Conservation (phyloP, 2,888 invertebrate species). For the Opisthograptis luteolata region DNA sequence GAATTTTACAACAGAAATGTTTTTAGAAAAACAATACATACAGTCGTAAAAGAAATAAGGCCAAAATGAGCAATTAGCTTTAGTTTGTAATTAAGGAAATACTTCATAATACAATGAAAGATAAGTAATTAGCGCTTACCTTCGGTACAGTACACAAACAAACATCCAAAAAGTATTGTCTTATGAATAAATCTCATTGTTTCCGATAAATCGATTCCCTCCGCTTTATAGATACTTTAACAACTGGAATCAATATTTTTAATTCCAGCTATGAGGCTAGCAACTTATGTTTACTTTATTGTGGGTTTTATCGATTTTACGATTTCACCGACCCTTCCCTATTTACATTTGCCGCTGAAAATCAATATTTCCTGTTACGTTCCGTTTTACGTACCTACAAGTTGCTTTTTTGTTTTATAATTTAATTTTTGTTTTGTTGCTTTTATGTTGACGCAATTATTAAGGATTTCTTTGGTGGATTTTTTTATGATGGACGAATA, state of each 20-base stretch:
- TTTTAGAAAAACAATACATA: no score
- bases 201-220: conserved; percentile 4
- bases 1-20: no score
- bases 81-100: no score
- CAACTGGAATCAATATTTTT: not conserved
- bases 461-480: no score
- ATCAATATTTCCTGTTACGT: conserved; percentile 51
- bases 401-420: no score
- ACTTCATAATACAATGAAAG: conserved; percentile 3
- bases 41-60: no score
- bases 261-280: conserved; percentile 1
- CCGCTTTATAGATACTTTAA: not conserved
- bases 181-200: conserved; percentile 7
- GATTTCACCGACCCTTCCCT: no score
- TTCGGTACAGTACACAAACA: conserved; percentile 15
- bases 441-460: no score
- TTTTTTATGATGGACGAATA: no score
- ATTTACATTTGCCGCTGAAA: conserved; percentile 50
- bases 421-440: no score
- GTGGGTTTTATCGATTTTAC: conserved; percentile 26
- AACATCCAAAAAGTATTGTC: conserved; percentile 20
- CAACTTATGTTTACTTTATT: conserved; percentile 28
- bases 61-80: no score
- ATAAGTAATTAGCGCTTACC: conserved; percentile 5
- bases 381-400: conserved; percentile 45